Evolutionary conservation across 2,888 invertebrate genomes (phyloP).

Genomic region (Sinopyrophorus schimmeli): DNA sequence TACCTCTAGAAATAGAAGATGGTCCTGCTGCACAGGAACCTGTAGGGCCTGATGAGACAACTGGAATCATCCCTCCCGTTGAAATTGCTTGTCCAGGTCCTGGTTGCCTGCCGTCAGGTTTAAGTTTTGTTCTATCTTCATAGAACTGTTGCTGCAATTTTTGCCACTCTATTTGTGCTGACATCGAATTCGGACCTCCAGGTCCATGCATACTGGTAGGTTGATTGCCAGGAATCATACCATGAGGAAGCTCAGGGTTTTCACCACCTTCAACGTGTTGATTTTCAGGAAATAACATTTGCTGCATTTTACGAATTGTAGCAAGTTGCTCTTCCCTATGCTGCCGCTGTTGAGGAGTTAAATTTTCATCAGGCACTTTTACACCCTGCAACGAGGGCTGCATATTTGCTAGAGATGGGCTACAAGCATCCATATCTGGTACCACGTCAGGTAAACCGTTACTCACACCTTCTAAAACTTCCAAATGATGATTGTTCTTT

Average conservation of each 20-base stretch:
- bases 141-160: slow-evolving; percentile 87
- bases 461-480: slow-evolving; percentile 52
- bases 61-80: slow-evolving; percentile 31
- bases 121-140: slow-evolving; percentile 66
- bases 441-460: slow-evolving; percentile 54
- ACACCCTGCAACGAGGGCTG: slow-evolving; percentile 72
- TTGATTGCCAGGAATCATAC: slow-evolving; percentile 25
- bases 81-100: slow-evolving; percentile 39
- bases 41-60: slow-evolving; percentile 37
- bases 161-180: slow-evolving; percentile 85
- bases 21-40: slow-evolving; percentile 48
- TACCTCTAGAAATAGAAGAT: slow-evolving; percentile 48
- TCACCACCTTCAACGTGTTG: slow-evolving; percentile 47
- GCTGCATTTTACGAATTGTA: slow-evolving; percentile 88
- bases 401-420: slow-evolving; percentile 59
- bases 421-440: slow-evolving; percentile 56
- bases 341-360: slow-evolving; percentile 94
- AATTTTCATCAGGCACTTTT: slow-evolving; percentile 93
- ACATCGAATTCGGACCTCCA: slow-evolving; percentile 48
- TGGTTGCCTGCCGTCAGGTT: slow-evolving; percentile 34
- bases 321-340: slow-evolving; percentile 93
- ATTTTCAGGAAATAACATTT: slow-evolving; percentile 87
- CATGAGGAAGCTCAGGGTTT: slow-evolving; percentile 27
- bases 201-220: slow-evolving; percentile 19
- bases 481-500: slow-evolving; percentile 52